These are phyloP conservation scores for Myotis pilosus DNA, from an alignment of 2,797 vertebrate genomes.

Conservation along the genomic window DNA sequence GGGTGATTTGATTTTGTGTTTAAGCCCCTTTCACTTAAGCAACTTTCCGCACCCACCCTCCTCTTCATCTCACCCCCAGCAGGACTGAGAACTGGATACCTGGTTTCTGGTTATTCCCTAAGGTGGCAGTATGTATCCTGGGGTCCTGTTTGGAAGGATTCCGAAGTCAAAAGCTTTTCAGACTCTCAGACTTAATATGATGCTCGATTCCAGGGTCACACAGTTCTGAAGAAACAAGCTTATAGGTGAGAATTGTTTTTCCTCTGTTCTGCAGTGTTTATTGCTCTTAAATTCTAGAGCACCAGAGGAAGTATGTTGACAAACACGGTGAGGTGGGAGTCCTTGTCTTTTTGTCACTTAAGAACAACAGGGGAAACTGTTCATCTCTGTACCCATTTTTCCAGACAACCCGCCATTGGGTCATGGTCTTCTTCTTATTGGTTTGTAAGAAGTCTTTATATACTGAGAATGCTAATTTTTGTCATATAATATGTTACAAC, in stretches of 20 bases:
- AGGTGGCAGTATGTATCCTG: background rate
- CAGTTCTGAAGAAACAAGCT: background rate
- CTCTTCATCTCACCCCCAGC: background rate
- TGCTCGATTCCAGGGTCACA: background rate
- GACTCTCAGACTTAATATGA: background rate
- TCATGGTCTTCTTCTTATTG: background rate
- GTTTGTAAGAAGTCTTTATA: constrained; percentile 12
- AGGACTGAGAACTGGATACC: background rate
- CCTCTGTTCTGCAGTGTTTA: background rate
- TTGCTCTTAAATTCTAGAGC: background rate
- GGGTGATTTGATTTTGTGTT: background rate
- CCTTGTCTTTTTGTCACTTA: background rate
- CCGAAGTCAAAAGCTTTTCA: background rate
- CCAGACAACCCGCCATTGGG: background rate
- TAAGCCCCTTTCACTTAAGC: background rate
- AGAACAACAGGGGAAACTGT: background rate
- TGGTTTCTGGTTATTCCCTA: background rate
- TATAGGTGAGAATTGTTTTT: constrained; percentile 13
- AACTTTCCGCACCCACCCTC: background rate
- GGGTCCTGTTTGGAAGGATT: background rate
- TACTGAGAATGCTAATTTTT: background rate
- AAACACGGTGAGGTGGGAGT: background rate
- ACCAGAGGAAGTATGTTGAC: background rate
- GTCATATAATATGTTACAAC: background rate
- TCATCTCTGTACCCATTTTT: background rate